These are phyloP conservation scores for Parauchenoglanis punctatus DNA, from an alignment of 2,797 vertebrate genomes.

Conservation along the genomic window DNA sequence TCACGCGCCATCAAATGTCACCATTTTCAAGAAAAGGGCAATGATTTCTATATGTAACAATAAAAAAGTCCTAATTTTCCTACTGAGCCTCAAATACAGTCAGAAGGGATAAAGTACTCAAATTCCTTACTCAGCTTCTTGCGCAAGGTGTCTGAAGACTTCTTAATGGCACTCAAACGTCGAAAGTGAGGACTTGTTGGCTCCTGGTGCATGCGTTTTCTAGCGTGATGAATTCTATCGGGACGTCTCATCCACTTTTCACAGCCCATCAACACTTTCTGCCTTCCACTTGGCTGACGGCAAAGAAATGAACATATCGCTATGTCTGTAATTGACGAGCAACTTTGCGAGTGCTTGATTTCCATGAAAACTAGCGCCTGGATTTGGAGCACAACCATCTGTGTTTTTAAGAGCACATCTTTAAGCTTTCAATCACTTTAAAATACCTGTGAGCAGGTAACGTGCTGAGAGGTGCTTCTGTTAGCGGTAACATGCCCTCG, in stretches of 20 bases:
- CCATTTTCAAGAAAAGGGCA: not conserved
- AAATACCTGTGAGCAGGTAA: not conserved
- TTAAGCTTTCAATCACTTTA: conserved; percentile 18
- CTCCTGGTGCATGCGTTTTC: not conserved
- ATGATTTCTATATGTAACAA: not conserved
- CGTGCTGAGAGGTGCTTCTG: not conserved
- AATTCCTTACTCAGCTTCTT: not conserved
- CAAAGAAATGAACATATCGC: conserved; percentile 14
- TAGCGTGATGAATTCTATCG: not conserved
- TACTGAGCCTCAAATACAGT: not conserved
- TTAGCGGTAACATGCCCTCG: not conserved
- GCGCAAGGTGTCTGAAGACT: not conserved
- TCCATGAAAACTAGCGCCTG: conserved; percentile 27
- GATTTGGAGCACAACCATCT: conserved; percentile 24
- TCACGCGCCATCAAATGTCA: not conserved
- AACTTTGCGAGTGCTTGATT: conserved; percentile 18
- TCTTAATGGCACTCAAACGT: not conserved
- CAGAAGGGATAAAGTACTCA: not conserved
- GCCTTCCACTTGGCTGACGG: not conserved
- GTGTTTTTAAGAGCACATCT: conserved; percentile 33
- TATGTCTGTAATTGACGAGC: conserved; percentile 39
- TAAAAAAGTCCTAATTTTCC: not conserved
- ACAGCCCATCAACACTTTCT: conserved; percentile 8
- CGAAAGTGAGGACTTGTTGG: not conserved
- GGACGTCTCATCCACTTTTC: not conserved